These are phyloP conservation scores for Recurvirostra avosetta DNA, from an alignment of 2,113 vertebrate genomes.

Conservation along the genomic window DNA sequence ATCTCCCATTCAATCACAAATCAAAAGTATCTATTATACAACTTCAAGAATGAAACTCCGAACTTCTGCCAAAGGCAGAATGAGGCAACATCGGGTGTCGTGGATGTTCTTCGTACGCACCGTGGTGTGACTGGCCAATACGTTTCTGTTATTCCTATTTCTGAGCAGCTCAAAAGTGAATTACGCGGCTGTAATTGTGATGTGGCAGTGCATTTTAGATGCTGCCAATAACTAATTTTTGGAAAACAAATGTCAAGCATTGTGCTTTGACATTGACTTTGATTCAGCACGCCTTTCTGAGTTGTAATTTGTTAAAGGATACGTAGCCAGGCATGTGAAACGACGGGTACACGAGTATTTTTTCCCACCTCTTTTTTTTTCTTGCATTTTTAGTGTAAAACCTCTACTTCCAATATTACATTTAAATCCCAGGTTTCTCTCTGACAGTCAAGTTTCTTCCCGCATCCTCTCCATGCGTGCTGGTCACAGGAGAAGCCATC, in stretches of 20 bases:
- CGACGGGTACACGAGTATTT: neutral
- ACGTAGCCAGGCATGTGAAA: neutral
- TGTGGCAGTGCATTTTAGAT: constrained; percentile 6
- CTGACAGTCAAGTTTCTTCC: neutral
- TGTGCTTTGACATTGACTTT: constrained; percentile 6
- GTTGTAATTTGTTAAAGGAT: neutral
- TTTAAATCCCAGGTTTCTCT: neutral
- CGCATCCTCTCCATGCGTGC: neutral
- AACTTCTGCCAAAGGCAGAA: constrained; percentile 48
- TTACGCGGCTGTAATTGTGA: neutral
- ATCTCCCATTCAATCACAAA: constrained; percentile 51
- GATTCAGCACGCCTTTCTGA: rapidly evolving
- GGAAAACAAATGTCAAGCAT: constrained; percentile 11
- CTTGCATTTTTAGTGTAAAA: neutral
- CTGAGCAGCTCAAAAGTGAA: constrained; percentile 20
- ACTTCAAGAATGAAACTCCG: constrained; percentile 28
- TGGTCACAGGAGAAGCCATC: neutral
- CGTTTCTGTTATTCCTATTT: neutral
- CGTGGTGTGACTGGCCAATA: neutral
- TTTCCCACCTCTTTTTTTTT: neutral
- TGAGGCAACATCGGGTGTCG: neutral
- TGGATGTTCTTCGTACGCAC: neutral
- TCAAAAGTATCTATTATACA: constrained; percentile 45
- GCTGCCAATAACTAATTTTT: constrained; percentile 35
- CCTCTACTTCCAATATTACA: neutral